phyloP scores from a whole-genome alignment of 2,888 invertebrate species.

The Aleiodes testaceus region DNA sequence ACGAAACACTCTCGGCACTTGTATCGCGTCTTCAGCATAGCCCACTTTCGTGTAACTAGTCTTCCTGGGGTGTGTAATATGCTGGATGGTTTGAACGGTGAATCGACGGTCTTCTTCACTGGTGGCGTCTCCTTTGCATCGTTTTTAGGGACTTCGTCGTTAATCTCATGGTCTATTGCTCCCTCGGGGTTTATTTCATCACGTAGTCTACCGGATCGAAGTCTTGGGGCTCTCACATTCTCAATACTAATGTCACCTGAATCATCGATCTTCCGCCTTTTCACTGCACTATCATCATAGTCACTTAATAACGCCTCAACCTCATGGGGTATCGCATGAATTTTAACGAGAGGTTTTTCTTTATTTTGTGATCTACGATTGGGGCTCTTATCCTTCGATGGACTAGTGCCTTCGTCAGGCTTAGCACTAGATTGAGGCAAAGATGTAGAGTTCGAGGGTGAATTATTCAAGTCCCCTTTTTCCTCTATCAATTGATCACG shows the following conservation, averaged over 20 bases:
- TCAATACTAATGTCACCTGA: not conserved
- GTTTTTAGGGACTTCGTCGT: too few species aligned
- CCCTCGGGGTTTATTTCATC: too few species aligned
- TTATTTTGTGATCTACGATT: not conserved
- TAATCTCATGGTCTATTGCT: too few species aligned
- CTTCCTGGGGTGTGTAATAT: not conserved
- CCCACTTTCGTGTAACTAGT: slow-evolving; percentile 4
- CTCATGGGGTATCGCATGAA: slow-evolving; percentile 43
- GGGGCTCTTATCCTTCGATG: too few species aligned
- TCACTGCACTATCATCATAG: not conserved
- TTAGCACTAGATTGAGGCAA: too few species aligned
- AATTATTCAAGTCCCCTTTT: too few species aligned
- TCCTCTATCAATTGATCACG: too few species aligned
- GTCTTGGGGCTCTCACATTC: not conserved
- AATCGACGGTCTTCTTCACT: not conserved
- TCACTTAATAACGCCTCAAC: slow-evolving; percentile 41
- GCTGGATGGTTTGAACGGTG: not conserved
- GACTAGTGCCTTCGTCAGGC: too few species aligned
- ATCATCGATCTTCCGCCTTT: not conserved
- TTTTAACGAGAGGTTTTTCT: slow-evolving; percentile 47
- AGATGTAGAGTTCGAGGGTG: too few species aligned
- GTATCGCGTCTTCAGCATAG: slow-evolving; percentile 16
- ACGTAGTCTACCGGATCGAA: too few species aligned
- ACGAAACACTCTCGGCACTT: slow-evolving; percentile 26
- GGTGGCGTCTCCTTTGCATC: not conserved